phyloP scores from a whole-genome alignment of 2,888 invertebrate species.

The Sinelater perroti region DNA sequence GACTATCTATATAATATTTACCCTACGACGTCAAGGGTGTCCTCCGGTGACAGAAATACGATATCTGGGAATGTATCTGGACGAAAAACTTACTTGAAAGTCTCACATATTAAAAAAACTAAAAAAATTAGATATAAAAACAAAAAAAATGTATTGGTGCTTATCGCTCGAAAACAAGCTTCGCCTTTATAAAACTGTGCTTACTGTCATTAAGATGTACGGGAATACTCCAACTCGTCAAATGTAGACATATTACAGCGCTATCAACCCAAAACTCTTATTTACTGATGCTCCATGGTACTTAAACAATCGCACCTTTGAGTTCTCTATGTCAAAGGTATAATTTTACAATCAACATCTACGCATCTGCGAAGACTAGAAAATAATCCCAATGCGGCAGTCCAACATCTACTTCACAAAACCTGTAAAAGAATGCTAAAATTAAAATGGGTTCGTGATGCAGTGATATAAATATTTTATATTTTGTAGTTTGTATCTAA shows the following conservation, averaged over 20 bases:
- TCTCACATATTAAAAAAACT: neutral
- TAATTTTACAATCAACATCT: neutral
- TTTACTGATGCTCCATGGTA: neutral
- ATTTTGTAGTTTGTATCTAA: too few species aligned
- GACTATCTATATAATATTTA: neutral
- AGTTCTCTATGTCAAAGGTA: neutral
- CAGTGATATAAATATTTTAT: neutral
- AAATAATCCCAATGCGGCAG: neutral
- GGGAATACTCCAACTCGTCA: neutral
- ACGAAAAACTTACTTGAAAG: neutral
- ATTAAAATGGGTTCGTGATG: neutral
- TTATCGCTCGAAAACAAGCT: constrained; percentile 1
- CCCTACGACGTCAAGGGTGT: neutral
- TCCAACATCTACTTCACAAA: neutral
- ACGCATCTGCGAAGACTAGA: too few species aligned
- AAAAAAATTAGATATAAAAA: neutral
- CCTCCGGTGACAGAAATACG: neutral
- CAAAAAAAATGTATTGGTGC: constrained; percentile 1
- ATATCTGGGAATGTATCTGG: neutral
- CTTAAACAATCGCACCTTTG: neutral
- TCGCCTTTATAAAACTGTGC: neutral
- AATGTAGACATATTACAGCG: neutral
- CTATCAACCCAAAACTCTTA: constrained; percentile 1
- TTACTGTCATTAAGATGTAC: neutral
- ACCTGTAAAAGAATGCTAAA: neutral